These are phyloP conservation scores for Leiothrix lutea DNA, from an alignment of 2,113 vertebrate genomes.

Conservation along the genomic window DNA sequence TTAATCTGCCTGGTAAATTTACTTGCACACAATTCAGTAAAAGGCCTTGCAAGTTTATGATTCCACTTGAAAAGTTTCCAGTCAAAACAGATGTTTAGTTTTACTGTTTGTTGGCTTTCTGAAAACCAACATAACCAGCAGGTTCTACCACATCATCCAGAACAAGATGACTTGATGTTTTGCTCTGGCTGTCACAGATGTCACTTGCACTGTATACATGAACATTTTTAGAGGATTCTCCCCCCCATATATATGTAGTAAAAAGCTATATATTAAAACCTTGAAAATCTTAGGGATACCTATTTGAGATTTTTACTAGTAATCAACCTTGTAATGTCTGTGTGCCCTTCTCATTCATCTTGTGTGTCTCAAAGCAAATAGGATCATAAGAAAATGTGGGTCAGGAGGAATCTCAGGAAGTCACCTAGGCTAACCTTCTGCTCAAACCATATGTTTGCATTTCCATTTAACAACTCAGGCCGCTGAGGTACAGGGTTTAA, in stretches of 20 bases:
- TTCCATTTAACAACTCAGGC: neutral
- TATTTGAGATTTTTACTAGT: neutral
- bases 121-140: neutral
- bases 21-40: neutral
- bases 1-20: neutral
- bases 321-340: neutral
- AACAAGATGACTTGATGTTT: fast-evolving
- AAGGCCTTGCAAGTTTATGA: neutral
- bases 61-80: neutral
- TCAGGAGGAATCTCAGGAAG: neutral
- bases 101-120: neutral
- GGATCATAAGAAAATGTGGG: neutral
- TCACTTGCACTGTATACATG: neutral
- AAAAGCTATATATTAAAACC: neutral
- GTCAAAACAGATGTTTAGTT: neutral
- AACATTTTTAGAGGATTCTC: neutral
- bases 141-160: neutral
- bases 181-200: neutral
- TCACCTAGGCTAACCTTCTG: neutral
- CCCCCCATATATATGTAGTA: neutral
- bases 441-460: neutral
- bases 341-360: neutral
- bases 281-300: neutral
- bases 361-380: neutral
- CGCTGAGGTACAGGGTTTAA: neutral